Base-by-base conservation (phyloP, 2,797 vertebrate genomes). In the Mallotus villosus region DNA sequence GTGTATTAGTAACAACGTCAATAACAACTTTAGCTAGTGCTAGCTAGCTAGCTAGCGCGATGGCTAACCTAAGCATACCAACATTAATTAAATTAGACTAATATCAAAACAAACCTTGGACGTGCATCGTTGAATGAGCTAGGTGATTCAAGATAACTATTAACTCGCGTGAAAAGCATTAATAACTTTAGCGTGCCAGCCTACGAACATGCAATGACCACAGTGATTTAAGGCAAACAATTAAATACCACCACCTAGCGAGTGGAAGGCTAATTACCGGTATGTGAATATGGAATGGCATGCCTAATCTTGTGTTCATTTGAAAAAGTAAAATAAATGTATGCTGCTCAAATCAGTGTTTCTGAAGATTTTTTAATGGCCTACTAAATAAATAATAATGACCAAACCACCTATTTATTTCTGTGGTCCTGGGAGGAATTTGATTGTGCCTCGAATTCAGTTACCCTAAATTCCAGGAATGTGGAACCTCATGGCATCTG, bases 401-500 rank as follows among this genome's bases (percentile, higher is more conserved):
- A 46, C 14, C 41, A 46, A 46, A 46, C 41, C 41, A 46, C 41
- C 9, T 46, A 14, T 46, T 11, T 46, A 0, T 12, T 46, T 46
- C 9, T 46, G 9, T 46, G 11, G 41, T 46, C 41, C 41, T 46
- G 41, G 2, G 41, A n/a, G 51, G 51, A 55, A 55, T 55, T n/a
- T n/a, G 19, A 17, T 11, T 55, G 16, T 55, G 12, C 32, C 7
- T 6, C 32, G 12, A 46, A 12, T 11, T 46, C 41, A 46, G 12
- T 55, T 7, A 55, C 51, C 61, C 29, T 16, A 72, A 74, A 81
- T 75, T 75, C 59, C 75, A 70, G 57, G 83, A 88, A 85, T 89
- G 63, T 69, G 75, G 74, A 29, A 61, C 79, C 37, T 66, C 61
- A 73, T 84, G 79, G 79, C 86, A 91, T 82, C 80, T 86, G 88